phyloP scores from a whole-genome alignment of 2,113 vertebrate genomes.

The Cacatua alba region DNA sequence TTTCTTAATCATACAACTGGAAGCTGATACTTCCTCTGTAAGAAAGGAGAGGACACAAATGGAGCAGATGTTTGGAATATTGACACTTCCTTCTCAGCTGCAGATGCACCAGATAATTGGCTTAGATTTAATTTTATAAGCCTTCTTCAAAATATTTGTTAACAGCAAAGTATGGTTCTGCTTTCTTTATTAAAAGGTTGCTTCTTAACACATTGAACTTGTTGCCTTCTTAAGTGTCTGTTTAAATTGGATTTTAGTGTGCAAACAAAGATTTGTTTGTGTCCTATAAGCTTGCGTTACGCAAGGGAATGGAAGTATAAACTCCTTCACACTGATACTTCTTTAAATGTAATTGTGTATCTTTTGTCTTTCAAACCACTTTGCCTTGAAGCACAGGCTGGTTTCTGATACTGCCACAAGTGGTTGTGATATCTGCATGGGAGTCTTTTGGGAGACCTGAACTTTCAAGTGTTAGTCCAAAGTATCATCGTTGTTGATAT shows the following conservation, averaged over 20 bases:
- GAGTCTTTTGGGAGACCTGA: neutral
- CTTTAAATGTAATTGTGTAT: slow-evolving; percentile 15
- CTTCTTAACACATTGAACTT: slow-evolving; percentile 29
- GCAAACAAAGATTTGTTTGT: slow-evolving; percentile 63
- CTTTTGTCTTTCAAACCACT: slow-evolving; percentile 36
- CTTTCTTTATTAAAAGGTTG: slow-evolving; percentile 60
- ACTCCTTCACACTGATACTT: neutral
- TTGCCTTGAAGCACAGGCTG: slow-evolving; percentile 4
- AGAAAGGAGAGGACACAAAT: slow-evolving; percentile 66
- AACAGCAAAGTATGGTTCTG: slow-evolving; percentile 39
- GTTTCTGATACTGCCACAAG: slow-evolving; percentile 23
- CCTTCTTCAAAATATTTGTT: slow-evolving; percentile 54
- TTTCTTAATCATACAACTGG: slow-evolving; percentile 63
- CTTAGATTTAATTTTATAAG: slow-evolving; percentile 34
- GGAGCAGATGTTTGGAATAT: slow-evolving; percentile 70
- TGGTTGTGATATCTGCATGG: neutral
- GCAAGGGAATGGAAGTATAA: slow-evolving; percentile 22
- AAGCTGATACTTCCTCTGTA: slow-evolving; percentile 67
- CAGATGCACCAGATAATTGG: slow-evolving; percentile 55
- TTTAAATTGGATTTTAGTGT: neutral
- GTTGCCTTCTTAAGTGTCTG: slow-evolving; percentile 18
- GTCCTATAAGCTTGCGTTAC: slow-evolving; percentile 23
- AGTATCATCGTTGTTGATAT: neutral
- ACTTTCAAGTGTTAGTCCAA: neutral
- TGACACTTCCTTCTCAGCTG: slow-evolving; percentile 74